Conservation (phyloP, 2,797 vertebrate genomes). For the Xiphorhynchus erythropygius region DNA sequence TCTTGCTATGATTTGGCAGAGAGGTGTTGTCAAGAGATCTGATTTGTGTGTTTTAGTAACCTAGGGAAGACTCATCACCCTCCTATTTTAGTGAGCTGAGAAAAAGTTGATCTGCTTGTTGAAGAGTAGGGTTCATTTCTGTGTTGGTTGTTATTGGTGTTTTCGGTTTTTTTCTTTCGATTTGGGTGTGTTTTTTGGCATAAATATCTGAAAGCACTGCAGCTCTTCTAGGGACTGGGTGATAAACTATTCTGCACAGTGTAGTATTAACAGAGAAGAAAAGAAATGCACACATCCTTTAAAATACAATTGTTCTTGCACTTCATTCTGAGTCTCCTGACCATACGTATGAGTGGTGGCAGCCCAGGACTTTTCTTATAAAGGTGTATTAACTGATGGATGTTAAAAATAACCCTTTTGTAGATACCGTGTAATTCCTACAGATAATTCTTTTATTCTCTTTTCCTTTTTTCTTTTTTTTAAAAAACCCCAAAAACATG, state of each 20-base stretch:
- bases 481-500: no score
- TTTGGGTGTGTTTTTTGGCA: neutral
- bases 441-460: neutral
- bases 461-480: neutral
- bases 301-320: neutral
- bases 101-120: constrained; percentile 35
- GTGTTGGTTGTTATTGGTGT: neutral
- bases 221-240: neutral
- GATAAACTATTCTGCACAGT: neutral
- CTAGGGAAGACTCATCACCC: constrained; percentile 30
- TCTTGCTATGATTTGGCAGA: constrained; percentile 30
- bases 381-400: neutral
- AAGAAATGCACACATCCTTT: neutral
- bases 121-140: neutral
- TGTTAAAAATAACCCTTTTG: neutral
- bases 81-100: constrained; percentile 42
- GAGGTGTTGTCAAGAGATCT: constrained; percentile 26
- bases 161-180: neutral
- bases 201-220: constrained; percentile 16
- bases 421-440: neutral
- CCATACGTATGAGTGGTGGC: neutral
- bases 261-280: neutral
- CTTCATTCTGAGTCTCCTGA: neutral
- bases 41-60: constrained; percentile 54
- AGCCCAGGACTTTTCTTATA: neutral